Evolutionary conservation across 2,797 vertebrate species (phyloP).

Genomic region (Mus spretus): DNA sequence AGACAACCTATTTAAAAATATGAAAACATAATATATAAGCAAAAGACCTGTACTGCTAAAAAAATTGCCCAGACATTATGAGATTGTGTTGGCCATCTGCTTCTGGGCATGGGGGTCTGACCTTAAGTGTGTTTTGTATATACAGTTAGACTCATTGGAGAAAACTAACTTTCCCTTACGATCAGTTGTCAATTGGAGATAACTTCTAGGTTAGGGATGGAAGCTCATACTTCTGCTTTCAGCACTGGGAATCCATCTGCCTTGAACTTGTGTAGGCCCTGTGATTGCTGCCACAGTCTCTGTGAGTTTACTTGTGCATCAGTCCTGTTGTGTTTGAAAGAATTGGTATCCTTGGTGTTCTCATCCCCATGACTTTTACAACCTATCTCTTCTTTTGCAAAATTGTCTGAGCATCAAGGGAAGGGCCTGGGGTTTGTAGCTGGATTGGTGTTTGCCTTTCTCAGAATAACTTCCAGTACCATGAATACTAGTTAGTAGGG

Average conservation of each 20-base stretch:
- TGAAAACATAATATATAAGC: neutral
- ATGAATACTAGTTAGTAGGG: neutral
- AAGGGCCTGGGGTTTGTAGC: neutral
- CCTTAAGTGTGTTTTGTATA: too few relatives aligned
- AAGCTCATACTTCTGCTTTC: too few relatives aligned
- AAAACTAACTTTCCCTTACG: too few relatives aligned
- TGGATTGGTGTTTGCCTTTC: neutral
- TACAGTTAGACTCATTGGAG: too few relatives aligned
- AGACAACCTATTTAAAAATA: neutral
- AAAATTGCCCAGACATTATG: neutral
- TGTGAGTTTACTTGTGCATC: too few relatives aligned
- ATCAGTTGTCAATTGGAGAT: too few relatives aligned
- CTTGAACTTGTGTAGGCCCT: too few relatives aligned
- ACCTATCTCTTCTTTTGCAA: neutral
- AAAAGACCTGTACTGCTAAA: neutral
- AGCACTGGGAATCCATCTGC: too few relatives aligned
- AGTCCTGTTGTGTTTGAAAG: too few relatives aligned
- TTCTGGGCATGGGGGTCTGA: neutral
- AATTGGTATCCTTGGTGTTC: neutral
- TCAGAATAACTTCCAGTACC: neutral
- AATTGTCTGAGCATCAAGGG: neutral
- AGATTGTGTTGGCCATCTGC: neutral
- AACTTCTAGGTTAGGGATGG: too few relatives aligned
- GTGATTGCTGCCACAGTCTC: too few relatives aligned
- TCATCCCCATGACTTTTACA: neutral